A percentile compares a stretch with the other conserved stretches of the same genome.
Conservation (phyloP, 1,140 invertebrate species). For the Drosophila pseudoobscura region DNA sequence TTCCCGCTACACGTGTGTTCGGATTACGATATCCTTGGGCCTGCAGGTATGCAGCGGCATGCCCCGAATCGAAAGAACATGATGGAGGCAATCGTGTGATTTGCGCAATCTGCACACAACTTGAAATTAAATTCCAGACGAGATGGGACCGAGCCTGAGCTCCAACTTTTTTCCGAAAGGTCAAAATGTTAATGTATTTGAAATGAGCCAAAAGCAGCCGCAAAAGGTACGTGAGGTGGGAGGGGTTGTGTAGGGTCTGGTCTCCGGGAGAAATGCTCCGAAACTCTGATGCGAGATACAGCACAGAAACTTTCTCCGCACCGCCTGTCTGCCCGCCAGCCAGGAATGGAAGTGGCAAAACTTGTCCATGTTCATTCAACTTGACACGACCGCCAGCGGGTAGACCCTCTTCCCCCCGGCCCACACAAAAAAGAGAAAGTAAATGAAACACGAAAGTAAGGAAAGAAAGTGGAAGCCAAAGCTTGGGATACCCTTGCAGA, state of each 20-base stretch:
- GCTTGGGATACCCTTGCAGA: no score
- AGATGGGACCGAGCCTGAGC: conserved; percentile 5
- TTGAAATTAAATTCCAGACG: conserved; percentile 69
- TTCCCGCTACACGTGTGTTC: conserved; percentile 39
- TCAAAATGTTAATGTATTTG: conserved; percentile 81
- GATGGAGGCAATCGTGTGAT: conserved; percentile 29
- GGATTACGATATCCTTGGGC: conserved; percentile 31
- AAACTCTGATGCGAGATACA: conserved; percentile 57
- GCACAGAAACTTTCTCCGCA: conserved; percentile 59
- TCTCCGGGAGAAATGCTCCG: background rate
- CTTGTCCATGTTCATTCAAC: conserved; percentile 76
- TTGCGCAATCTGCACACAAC: conserved; percentile 64
- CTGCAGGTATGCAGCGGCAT: conserved; percentile 66
- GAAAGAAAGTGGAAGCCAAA: background rate
- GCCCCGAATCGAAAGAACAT: background rate
- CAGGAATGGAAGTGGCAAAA: conserved; percentile 61
- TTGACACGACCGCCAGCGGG: conserved; percentile 64
- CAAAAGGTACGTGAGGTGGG: background rate
- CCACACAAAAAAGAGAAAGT: conserved; percentile 11
- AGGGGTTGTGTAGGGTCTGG: no score
- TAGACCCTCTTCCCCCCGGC: conserved; percentile 23
- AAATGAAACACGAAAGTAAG: conserved; percentile 28
- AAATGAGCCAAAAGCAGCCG: conserved; percentile 56
- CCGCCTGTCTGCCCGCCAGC: conserved; percentile 11
- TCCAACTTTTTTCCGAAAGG: conserved; percentile 58